Conservation (phyloP, 2,888 invertebrate genomes). For the Cremastobaeus sp. region DNA sequence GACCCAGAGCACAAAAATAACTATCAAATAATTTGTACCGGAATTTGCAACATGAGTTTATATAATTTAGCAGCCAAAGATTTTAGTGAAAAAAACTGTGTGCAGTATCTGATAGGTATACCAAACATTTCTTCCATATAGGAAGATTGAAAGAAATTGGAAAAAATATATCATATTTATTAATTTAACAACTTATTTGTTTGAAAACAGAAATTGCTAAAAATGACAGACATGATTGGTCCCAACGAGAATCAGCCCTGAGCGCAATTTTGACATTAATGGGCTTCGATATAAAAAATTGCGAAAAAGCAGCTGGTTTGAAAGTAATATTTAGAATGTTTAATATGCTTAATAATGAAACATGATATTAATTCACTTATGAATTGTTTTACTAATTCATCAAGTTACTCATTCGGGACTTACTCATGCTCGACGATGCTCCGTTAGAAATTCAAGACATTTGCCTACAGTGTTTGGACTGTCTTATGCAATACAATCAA, state of each 20-base stretch:
- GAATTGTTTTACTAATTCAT: not conserved
- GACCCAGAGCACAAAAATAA: slow-evolving; percentile 57
- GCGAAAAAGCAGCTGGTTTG: slow-evolving; percentile 61
- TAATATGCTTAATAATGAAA: not conserved
- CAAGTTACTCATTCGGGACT: slow-evolving; percentile 54
- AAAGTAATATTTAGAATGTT: slow-evolving; percentile 55
- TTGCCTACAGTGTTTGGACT: slow-evolving; percentile 59
- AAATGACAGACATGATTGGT: slow-evolving; percentile 65
- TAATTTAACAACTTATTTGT: too few relatives aligned
- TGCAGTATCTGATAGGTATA: slow-evolving; percentile 60
- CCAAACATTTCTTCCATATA: not conserved
- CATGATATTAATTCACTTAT: slow-evolving; percentile 7
- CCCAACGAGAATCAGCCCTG: slow-evolving; percentile 64
- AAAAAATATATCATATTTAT: not conserved
- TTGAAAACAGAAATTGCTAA: slow-evolving; percentile 64
- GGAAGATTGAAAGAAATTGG: not conserved
- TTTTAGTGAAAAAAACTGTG: slow-evolving; percentile 62
- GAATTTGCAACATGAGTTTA: slow-evolving; percentile 68
- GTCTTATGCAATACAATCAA: slow-evolving; percentile 61
- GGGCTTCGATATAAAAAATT: slow-evolving; percentile 61
- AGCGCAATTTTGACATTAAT: slow-evolving; percentile 68
- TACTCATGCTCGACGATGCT: slow-evolving; percentile 3
- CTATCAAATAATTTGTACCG: slow-evolving; percentile 63
- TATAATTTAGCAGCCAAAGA: slow-evolving; percentile 65
- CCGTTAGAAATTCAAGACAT: slow-evolving; percentile 19